These are phyloP conservation scores for Cryptoleucopteryx plumbea DNA, from an alignment of 2,113 vertebrate genomes.

Conservation along the genomic window DNA sequence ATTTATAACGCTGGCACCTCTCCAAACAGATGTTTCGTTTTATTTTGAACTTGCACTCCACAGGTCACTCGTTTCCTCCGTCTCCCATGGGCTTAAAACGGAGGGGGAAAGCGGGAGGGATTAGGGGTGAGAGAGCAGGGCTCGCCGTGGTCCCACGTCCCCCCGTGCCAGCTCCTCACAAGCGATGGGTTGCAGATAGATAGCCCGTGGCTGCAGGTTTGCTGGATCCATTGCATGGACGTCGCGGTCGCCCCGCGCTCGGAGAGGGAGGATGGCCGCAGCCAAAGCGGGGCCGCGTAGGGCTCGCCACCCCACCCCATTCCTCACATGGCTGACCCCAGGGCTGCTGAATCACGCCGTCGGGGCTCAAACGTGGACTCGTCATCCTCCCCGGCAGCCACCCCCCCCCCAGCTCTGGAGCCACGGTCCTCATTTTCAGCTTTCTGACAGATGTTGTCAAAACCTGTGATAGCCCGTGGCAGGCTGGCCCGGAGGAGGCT, in stretches of 20 bases:
- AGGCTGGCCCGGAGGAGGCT: not conserved
- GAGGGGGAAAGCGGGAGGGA: not conserved
- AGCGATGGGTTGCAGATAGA: rapidly evolving
- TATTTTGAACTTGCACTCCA: conserved; percentile 68
- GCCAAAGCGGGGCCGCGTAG: rapidly evolving
- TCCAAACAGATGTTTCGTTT: conserved; percentile 81
- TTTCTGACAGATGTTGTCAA: not conserved
- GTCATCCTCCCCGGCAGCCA: not conserved
- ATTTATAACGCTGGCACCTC: conserved; percentile 72
- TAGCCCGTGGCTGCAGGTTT: not conserved
- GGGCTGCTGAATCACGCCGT: conserved; percentile 3
- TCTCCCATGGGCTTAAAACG: conserved; percentile 52
- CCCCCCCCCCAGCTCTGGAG: not conserved
- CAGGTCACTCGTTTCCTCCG: conserved; percentile 67
- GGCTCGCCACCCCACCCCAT: not conserved
- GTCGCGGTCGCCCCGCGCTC: rapidly evolving
- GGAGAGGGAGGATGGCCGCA: rapidly evolving
- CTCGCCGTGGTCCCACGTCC: not conserved
- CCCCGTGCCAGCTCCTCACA: not conserved
- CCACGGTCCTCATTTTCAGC: not conserved
- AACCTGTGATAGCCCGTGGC: not conserved
- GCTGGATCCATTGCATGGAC: rapidly evolving
- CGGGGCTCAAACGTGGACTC: not conserved
- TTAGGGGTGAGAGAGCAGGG: conserved; percentile 8
- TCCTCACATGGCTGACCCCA: not conserved